Evolutionary conservation across 2,888 invertebrate species (phyloP), one percentile per base, ranked within the genome.

Genomic region (Iselma pallidipennis): DNA sequence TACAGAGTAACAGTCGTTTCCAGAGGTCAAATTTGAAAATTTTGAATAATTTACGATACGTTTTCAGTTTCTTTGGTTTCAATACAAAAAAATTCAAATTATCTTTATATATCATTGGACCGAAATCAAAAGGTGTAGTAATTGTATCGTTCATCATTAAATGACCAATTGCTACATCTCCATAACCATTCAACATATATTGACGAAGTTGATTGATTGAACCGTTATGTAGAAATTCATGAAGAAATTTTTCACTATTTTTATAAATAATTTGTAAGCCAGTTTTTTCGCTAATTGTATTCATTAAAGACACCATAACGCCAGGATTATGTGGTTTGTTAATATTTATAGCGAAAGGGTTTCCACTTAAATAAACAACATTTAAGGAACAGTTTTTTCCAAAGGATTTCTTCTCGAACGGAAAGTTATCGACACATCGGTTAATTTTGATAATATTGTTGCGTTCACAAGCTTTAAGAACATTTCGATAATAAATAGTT

Each of bases 61-160:
- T 54, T 16, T 54, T 45, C 0, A 56, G 29, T 23, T 37, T 50
- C 50, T 65, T 61, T 4, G 59, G 58, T 54, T 68, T 69, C 1
- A 54, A 57, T 1, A 29, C 25, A 7, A 52, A 49, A 25, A 66
- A 57, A 28, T 56, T 25, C 2, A 66, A 23, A 25, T 49, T 28
- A 25, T 71, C 71, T 2, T 65, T 56, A 26, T 64, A 67, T 6
- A 71, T 28, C 45, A 68, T 42, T 6, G 70, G 68, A 2, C 71
- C 72, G 12, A 66, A 66, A 50, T 62, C 45, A 14, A 68, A 65
- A 14, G 67, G 66, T 12, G 53, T 21, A 4, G 59, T 64, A 2
- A 57, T 58, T 7, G 66, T 61, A 37, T 45, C 53, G 21, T 71
- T 70, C 65, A 71, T 72, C n/a, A 65, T 65, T 6, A 72, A 59